Evolutionary conservation across 2,888 invertebrate genomes (phyloP).

Genomic region (Thecocarcelia acutangulata): DNA sequence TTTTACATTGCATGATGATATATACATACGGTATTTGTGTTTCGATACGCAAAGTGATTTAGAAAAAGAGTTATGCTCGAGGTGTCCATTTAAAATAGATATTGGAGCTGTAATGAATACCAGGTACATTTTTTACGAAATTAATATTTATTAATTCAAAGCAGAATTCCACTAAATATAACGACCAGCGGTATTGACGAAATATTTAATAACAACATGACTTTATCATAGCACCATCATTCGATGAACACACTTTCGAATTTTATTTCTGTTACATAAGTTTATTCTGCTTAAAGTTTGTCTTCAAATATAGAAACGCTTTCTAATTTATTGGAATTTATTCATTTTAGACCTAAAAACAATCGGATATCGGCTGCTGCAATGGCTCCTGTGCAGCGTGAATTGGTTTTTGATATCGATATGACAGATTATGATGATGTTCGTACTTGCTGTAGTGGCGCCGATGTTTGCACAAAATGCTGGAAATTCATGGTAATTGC

Average conservation of each 20-base stretch:
- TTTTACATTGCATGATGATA: slow-evolving; percentile 95
- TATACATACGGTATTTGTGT: slow-evolving; percentile 95
- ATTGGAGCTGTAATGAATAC: slow-evolving; percentile 90
- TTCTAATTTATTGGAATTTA: no score
- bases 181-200: neutral
- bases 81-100: slow-evolving; percentile 96
- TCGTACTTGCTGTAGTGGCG: slow-evolving; percentile 93
- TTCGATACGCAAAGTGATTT: slow-evolving; percentile 91
- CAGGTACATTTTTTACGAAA: slow-evolving; percentile 63
- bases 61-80: slow-evolving; percentile 89
- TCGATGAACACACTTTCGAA: no score
- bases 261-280: no score
- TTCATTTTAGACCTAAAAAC: slow-evolving; percentile 78
- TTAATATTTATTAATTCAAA: no score
- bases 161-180: neutral
- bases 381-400: slow-evolving; percentile 84
- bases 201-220: no score
- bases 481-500: slow-evolving; percentile 99
- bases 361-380: slow-evolving; percentile 76
- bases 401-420: slow-evolving; percentile 99
- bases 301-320: neutral
- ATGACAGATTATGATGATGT: slow-evolving; percentile 99
- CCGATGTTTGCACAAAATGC: slow-evolving; percentile 95
- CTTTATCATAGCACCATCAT: no score
- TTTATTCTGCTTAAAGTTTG: neutral